Evolutionary conservation across 2,113 vertebrate species (phyloP).

Genomic region (Apus apus): DNA sequence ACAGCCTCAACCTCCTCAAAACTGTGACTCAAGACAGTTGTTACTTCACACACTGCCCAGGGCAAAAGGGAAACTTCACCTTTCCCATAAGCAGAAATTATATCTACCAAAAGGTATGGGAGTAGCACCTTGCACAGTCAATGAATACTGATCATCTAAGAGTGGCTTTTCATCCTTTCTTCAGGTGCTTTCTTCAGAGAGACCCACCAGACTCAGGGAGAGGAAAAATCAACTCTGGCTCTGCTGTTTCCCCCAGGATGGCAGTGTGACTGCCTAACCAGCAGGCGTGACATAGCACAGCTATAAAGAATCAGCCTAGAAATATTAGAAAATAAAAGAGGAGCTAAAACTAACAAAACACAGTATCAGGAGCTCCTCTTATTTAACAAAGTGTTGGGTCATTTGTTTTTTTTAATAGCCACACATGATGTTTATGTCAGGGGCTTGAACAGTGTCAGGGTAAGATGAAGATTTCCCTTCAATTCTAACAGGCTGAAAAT

Average conservation of each 20-base stretch:
- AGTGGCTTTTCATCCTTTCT: background rate
- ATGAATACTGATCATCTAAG: background rate
- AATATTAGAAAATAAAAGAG: background rate
- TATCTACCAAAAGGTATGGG: background rate
- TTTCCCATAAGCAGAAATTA: background rate
- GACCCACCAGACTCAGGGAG: background rate
- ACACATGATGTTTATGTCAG: background rate
- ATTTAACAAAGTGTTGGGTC: background rate
- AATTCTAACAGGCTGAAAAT: background rate
- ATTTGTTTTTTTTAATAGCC: background rate
- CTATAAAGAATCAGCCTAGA: background rate
- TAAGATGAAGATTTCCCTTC: background rate
- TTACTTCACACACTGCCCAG: background rate
- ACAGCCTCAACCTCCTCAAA: background rate
- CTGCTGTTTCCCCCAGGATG: background rate
- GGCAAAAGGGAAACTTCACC: background rate
- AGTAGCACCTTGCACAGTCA: background rate
- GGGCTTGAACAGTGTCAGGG: background rate
- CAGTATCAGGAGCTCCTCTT: background rate
- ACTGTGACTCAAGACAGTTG: background rate
- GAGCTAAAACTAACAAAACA: background rate
- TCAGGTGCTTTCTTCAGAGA: background rate
- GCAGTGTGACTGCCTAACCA: background rate
- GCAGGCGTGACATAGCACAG: background rate
- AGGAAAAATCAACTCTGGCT: background rate